phyloP scores from a whole-genome alignment of 2,888 invertebrate genomes.

The Rhabditoides inermis region DNA sequence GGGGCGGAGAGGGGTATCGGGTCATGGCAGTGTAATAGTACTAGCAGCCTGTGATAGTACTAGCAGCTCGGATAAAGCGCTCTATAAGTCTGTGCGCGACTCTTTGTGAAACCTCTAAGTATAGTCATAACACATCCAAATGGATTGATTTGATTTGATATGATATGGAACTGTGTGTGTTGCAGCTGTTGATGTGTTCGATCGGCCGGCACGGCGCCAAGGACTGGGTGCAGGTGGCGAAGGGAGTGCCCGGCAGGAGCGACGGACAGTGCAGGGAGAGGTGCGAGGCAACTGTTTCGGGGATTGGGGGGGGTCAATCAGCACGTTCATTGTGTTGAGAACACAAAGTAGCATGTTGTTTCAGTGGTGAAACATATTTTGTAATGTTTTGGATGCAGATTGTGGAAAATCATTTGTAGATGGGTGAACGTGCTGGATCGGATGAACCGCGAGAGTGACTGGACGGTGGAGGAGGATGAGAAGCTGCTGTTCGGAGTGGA shows the following conservation, averaged over 20 bases:
- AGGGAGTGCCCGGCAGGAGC: conserved; percentile 49
- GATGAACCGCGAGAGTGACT: conserved; percentile 52
- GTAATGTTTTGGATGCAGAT: too few relatives aligned
- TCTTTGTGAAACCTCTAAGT: too few relatives aligned
- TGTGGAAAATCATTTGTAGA: too few relatives aligned
- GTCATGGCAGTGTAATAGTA: not conserved
- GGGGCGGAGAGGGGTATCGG: not conserved
- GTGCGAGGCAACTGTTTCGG: conserved; percentile 19
- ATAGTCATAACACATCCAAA: too few relatives aligned
- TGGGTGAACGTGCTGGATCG: conserved; percentile 35
- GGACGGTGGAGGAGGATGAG: conserved; percentile 67
- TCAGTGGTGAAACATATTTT: too few relatives aligned
- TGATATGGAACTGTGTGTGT: not conserved
- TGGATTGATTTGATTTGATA: too few relatives aligned
- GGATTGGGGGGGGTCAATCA: not conserved
- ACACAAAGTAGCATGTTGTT: too few relatives aligned
- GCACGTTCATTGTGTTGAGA: too few relatives aligned
- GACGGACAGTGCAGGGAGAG: conserved; percentile 53
- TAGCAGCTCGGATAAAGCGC: not conserved
- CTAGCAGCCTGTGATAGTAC: not conserved
- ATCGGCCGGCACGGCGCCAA: conserved; percentile 28
- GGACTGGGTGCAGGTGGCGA: conserved; percentile 41
- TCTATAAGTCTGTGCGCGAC: not conserved
- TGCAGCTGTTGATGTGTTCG: conserved; percentile 41
- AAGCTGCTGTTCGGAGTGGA: conserved; percentile 63